Conservation (phyloP, 2,888 invertebrate species). For the Entomobrya proxima region DNA sequence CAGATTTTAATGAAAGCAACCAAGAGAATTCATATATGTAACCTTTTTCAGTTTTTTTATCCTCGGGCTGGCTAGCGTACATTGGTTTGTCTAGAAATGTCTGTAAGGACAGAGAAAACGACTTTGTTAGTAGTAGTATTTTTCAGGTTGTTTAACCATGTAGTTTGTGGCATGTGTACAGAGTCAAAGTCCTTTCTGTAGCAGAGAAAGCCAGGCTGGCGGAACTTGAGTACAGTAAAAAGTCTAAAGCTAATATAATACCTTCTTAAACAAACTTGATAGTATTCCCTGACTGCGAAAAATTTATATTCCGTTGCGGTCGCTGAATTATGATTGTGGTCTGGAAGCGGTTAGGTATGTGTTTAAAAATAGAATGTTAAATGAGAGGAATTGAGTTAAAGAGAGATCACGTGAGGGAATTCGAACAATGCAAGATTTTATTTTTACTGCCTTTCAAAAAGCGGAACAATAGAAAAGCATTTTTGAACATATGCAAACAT, state of each 20-base stretch:
- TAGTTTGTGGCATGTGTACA: not conserved
- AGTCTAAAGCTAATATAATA: not conserved
- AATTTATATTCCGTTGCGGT: slow-evolving; percentile 45
- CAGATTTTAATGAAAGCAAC: slow-evolving; percentile 41
- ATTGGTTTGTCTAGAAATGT: not conserved
- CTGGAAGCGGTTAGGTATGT: not conserved
- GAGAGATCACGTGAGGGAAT: not conserved
- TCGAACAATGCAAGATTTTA: not conserved
- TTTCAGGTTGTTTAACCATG: not conserved
- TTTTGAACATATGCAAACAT: slow-evolving; percentile 10
- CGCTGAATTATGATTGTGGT: slow-evolving; percentile 41
- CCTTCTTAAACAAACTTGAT: not conserved
- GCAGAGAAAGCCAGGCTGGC: too few species aligned
- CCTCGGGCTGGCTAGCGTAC: not conserved
- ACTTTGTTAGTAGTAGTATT: slow-evolving; percentile 21
- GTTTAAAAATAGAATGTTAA: slow-evolving; percentile 12
- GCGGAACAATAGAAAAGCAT: not conserved
- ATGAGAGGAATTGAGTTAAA: not conserved
- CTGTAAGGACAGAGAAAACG: not conserved
- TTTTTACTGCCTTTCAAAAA: not conserved
- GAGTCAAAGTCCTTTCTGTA: not conserved
- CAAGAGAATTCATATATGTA: not conserved
- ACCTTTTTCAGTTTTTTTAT: slow-evolving; percentile 5
- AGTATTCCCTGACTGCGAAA: not conserved
- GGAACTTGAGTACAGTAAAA: too few species aligned